These are phyloP conservation scores for Liopterus haemorrhoidalis DNA, from an alignment of 2,888 invertebrate genomes.

Conservation along the genomic window DNA sequence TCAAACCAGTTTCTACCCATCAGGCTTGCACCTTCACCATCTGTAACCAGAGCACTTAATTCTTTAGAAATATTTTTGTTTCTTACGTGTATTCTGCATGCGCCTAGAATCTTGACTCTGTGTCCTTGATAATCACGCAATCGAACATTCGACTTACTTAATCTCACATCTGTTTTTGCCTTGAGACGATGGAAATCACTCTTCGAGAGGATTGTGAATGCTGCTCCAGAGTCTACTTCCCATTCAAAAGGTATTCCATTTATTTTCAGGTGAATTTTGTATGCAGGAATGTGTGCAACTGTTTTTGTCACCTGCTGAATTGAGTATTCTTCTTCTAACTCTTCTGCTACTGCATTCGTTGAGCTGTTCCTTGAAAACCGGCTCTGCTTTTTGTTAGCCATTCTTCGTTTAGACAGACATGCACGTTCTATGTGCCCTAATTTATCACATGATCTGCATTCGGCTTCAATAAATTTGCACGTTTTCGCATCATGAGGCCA, in stretches of 20 bases:
- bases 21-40: no score
- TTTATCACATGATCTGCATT: conserved; percentile 10
- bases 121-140: conserved; percentile 2
- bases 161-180: no score
- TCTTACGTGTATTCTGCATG: background rate
- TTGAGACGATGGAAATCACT: no score
- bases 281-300: conserved; percentile 1
- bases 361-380: background rate
- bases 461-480: conserved; percentile 11
- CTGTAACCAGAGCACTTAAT: no score
- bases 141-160: no score
- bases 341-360: background rate
- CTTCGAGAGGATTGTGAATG: conserved; percentile 3
- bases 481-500: conserved; percentile 3
- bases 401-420: conserved; percentile 1
- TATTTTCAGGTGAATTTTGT: conserved; percentile 1
- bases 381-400: no score
- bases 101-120: background rate
- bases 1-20: no score
- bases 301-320: no score
- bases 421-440: conserved; percentile 10
- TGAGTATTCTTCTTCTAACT: no score
- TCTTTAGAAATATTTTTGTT: background rate
- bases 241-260: conserved; percentile 7
- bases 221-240: conserved; percentile 17